Percentiles rank a stretch among this genome's conserved stretches.
Evolutionary conservation across 2,888 invertebrate species (phyloP).

Genomic region (Plebejus argus): DNA sequence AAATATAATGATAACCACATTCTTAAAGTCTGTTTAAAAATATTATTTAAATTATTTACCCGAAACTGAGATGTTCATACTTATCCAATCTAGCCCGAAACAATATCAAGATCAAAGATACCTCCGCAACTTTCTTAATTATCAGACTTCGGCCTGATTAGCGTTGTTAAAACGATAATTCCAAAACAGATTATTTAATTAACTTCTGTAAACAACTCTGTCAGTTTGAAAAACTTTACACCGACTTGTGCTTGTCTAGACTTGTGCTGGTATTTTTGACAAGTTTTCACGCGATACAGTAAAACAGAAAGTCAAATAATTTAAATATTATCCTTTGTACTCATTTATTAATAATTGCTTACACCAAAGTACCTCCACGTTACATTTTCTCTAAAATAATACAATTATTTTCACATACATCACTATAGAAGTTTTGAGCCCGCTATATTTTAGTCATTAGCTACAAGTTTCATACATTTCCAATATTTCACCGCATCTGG

Average conservation of each 20-base stretch:
- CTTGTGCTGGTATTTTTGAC: background rate
- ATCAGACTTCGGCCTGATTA: background rate
- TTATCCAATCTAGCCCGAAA: background rate
- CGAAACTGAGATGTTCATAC: background rate
- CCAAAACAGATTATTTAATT: constrained; percentile 16
- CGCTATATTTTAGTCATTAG: constrained; percentile 1
- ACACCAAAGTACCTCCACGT: background rate
- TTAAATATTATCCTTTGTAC: too few species aligned
- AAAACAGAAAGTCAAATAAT: too few species aligned
- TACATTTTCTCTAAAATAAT: background rate
- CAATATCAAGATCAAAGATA: constrained; percentile 14
- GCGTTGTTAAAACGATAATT: background rate
- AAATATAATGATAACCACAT: too few species aligned
- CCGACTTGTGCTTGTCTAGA: background rate
- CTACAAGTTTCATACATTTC: background rate
- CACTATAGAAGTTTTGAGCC: background rate
- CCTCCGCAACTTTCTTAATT: constrained; percentile 9
- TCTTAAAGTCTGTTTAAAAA: too few species aligned
- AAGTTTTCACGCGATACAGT: too few species aligned
- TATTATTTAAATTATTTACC: too few species aligned
- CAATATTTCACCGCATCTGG: background rate
- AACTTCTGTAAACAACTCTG: background rate
- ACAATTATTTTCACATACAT: background rate
- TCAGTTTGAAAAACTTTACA: background rate
- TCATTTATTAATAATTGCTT: too few species aligned